Base-by-base conservation (phyloP, 1,140 invertebrate genomes). In the Spodoptera litura region DNA sequence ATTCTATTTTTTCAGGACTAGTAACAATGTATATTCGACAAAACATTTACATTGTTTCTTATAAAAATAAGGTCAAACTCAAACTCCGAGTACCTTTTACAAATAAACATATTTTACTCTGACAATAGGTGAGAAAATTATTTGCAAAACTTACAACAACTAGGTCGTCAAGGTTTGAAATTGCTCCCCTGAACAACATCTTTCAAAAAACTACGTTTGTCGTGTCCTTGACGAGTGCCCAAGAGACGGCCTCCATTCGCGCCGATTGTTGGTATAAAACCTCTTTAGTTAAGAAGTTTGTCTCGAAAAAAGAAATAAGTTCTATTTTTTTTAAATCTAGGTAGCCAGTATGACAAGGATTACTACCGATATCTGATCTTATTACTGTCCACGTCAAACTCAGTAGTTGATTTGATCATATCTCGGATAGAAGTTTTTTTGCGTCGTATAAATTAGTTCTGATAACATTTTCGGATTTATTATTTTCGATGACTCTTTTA, bases 181-280 rank as follows among this genome's bases (percentile, higher is more conserved):
- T 70, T 51, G 62, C 31, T 56, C 15, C 75, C 75, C 44, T 44
- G 62, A 70, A 51, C 53, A 51, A 70, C 49, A 70, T 78, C 38
- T 53, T 70, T 68, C 75, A 49, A 77, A 77, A 71, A 77, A 56
- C 12, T 64, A 75, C 61, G 25, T 55, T 35, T 13, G n/a, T 56
- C 27, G 25, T 35, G 68, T 55, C 52, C 52, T 71, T 68, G 44
- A 71, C 68, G 6, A 71, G 55, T 51, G 27, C 68, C 68, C 68
- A 11, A 10, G 68, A 56, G 68, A 71, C 52, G 27, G 27, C 52
- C 52, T 56, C 25, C 13, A 71, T 53, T 56, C 51, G 9, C 52
- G 13, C 68, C 52, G 55, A 71, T 53, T 71, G 51, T 71, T 4
- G 9, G 52, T 27, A 68, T 68, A 53, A 68, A 52, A 52, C 10